Evolutionary conservation across 2,888 invertebrate genomes (phyloP), one percentile per base, ranked within the genome.

Genomic region (Cerastoderma edule): DNA sequence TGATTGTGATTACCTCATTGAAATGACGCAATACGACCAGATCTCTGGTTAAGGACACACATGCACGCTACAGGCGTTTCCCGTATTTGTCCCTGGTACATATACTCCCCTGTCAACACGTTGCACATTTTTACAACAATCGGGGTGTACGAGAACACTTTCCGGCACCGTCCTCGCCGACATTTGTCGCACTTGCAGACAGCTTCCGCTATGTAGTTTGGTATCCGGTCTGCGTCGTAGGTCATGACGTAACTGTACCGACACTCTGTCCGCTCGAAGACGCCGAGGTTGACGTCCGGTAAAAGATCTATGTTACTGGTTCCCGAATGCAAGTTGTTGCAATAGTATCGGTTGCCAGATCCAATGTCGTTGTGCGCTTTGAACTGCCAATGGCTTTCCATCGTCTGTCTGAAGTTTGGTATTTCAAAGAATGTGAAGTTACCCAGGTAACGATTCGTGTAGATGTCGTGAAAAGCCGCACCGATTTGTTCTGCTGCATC

Each of bases 151-250:
- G 56, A 56, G 32, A 32, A 56, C 56, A 56, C 56, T 30, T 56
- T 56, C 19, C 56, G 56, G 32, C 56, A 56, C 27, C 56, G 28
- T 19, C 56, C 56, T 32, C 32, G 28, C 5, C n/a, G 19, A 32
- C 56, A 56, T 56, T 56, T 56, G 19, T 56, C 56, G 32, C 56
- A 56, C 10, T 27, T 28, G 32, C 56, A 56, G 1, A 32, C 56
- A 56, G 56, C 56, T 56, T 56, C 56, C 19, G 56, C 32, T 10
- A 56, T 56, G 27, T 56, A 63, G 2, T 35, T 63, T 63, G 63
- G 63, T 35, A 39, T 22, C 63, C 63, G 35, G 13, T 63, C n/a
- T 63, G 13, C 27, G 6, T 8, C 27, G 33, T 27, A 63, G 19
- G 63, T 63, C 4, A 39, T 16, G 3, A 27, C n/a, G 44, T 63